Conservation (phyloP, 1,140 invertebrate genomes). For the Aphelinus atriplicis region DNA sequence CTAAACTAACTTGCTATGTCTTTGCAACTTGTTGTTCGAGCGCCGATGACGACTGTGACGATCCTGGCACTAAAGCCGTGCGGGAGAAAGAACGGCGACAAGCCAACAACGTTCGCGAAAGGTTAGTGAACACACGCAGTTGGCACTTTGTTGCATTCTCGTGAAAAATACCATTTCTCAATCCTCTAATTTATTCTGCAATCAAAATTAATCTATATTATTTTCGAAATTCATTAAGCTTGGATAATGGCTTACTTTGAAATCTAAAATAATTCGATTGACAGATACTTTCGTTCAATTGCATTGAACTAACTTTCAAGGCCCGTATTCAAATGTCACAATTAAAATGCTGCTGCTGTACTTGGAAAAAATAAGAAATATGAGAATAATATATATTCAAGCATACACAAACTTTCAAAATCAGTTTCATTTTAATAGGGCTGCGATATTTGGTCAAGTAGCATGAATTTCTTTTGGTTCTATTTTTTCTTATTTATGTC, state of each 20-base stretch:
- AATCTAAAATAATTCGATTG: constrained; percentile 19
- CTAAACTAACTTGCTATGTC: constrained; percentile 60
- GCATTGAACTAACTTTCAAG: constrained; percentile 37
- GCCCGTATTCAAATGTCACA: constrained; percentile 53
- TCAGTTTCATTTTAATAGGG: constrained; percentile 56
- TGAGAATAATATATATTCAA: constrained; percentile 34
- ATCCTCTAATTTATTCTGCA: constrained; percentile 5
- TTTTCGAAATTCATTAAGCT: no score
- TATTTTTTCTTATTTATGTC: constrained; percentile 13
- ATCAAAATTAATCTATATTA: not conserved
- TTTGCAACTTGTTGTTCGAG: constrained; percentile 75
- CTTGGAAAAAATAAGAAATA: constrained; percentile 44
- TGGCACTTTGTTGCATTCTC: constrained; percentile 32
- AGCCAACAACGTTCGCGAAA: constrained; percentile 98
- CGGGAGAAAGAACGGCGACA: constrained; percentile 95
- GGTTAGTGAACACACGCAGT: constrained; percentile 73
- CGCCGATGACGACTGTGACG: constrained; percentile 79
- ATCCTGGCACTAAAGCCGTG: constrained; percentile 90
- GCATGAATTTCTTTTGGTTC: constrained; percentile 42
- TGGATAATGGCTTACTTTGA: no score
- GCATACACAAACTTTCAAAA: constrained; percentile 49
- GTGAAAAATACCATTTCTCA: constrained; percentile 1
- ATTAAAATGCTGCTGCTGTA: constrained; percentile 57
- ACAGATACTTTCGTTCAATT: constrained; percentile 3
- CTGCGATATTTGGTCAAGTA: constrained; percentile 46